Evolutionary conservation across 2,113 vertebrate genomes (phyloP).

Genomic region (Xiphophorus maculatus): DNA sequence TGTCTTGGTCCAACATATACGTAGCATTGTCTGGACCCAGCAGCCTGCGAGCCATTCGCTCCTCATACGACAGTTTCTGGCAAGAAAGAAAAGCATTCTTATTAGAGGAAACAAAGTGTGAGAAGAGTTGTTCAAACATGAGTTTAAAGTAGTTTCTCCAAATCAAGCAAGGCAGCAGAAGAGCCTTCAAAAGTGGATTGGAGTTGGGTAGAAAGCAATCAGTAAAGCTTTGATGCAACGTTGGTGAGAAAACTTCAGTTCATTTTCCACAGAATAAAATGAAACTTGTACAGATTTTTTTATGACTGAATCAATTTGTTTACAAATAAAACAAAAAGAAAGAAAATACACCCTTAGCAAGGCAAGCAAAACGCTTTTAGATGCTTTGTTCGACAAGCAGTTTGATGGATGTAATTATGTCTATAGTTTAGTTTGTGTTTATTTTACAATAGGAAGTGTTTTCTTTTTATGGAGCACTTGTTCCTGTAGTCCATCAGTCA

Average conservation of each 20-base stretch:
- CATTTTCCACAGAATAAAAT: not conserved
- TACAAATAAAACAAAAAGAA: not conserved
- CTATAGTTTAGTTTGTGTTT: no score
- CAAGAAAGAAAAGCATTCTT: slow-evolving; percentile 21
- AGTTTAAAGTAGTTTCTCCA: no score
- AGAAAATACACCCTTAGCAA: no score
- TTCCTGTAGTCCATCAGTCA: not conserved
- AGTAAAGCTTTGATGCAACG: no score
- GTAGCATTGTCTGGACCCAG: slow-evolving; percentile 89
- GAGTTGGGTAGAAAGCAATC: no score
- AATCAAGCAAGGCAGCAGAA: no score
- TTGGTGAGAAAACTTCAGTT: not conserved
- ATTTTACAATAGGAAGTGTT: no score
- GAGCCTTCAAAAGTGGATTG: no score
- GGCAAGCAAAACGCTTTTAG: not conserved
- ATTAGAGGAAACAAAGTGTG: not conserved
- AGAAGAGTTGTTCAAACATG: not conserved
- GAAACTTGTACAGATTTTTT: not conserved
- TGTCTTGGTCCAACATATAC: slow-evolving; percentile 85
- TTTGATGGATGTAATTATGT: not conserved
- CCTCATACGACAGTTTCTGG: slow-evolving; percentile 92
- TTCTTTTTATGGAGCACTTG: not conserved
- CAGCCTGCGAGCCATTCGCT: slow-evolving; percentile 94
- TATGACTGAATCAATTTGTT: not conserved
- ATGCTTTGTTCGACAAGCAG: not conserved